phyloP scores from a whole-genome alignment of 2,113 vertebrate genomes.

The Nesogale talazaci region DNA sequence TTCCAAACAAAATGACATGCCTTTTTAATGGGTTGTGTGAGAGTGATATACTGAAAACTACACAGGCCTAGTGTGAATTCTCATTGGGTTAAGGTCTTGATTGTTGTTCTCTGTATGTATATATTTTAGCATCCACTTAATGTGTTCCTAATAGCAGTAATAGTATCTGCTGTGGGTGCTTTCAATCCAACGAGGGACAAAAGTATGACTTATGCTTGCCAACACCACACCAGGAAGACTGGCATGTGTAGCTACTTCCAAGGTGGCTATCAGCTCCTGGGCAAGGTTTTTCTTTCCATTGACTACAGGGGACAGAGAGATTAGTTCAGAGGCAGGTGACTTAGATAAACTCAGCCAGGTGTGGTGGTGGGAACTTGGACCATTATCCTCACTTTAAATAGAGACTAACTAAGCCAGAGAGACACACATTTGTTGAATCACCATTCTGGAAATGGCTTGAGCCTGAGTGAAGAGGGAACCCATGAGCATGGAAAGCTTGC shows the following conservation, averaged over 20 bases:
- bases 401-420: background rate
- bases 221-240: background rate
- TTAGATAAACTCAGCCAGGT: background rate
- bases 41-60: constrained; percentile 80
- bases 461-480: background rate
- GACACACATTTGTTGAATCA: background rate
- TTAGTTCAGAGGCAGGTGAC: background rate
- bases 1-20: constrained; percentile 88
- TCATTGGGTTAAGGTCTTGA: constrained; percentile 78
- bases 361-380: background rate
- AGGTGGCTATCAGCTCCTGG: background rate
- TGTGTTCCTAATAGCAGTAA: constrained; percentile 64
- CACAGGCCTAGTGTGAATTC: constrained; percentile 84
- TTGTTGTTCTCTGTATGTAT: constrained; percentile 70
- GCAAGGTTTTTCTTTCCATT: background rate
- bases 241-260: background rate
- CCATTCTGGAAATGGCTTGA: background rate
- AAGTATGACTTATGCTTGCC: background rate
- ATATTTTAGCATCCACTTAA: constrained; percentile 48
- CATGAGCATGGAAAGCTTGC: background rate
- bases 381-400: background rate
- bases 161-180: constrained; percentile 10
- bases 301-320: background rate
- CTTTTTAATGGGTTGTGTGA: constrained; percentile 88
- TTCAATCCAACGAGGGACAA: constrained; percentile 10